phyloP scores from a whole-genome alignment of 1,140 invertebrate genomes.

The Ectropis grisescens region DNA sequence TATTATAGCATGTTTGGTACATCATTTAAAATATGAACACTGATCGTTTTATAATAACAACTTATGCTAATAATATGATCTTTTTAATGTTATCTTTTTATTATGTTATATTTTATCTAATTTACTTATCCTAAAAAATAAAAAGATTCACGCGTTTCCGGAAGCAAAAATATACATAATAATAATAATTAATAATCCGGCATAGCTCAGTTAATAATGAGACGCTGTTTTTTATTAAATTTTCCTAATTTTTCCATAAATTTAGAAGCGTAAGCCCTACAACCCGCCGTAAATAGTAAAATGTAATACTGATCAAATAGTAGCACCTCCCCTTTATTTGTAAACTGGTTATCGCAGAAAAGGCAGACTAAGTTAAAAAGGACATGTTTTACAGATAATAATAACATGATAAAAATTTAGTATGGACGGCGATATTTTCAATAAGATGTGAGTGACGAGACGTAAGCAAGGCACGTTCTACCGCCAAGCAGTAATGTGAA shows the following conservation, averaged over 20 bases:
- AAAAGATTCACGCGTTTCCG: slow-evolving; percentile 20
- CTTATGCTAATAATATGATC: too few relatives aligned
- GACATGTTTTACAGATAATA: not conserved
- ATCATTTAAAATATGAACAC: too few relatives aligned
- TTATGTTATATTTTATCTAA: not conserved
- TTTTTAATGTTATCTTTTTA: too few relatives aligned
- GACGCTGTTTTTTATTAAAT: slow-evolving; percentile 33
- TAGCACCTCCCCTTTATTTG: not conserved
- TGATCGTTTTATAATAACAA: too few relatives aligned
- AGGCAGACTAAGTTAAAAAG: not conserved
- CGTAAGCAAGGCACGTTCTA: too few relatives aligned
- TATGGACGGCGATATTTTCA: too few relatives aligned
- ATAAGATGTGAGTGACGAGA: too few relatives aligned
- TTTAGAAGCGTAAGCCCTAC: not conserved
- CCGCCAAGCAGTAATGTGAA: too few relatives aligned
- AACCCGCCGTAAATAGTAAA: not conserved
- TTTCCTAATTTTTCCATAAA: not conserved
- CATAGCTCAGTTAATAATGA: slow-evolving; percentile 56
- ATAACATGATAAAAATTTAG: not conserved
- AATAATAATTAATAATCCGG: slow-evolving; percentile 44
- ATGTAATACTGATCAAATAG: not conserved
- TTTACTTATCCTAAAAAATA: slow-evolving; percentile 5
- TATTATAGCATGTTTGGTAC: too few relatives aligned
- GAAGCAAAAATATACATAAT: slow-evolving; percentile 23
- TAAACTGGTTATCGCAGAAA: too few relatives aligned